A percentile compares a stretch with the other conserved stretches of the same genome.
Evolutionary conservation across 1,140 invertebrate genomes (phyloP).

Genomic region (Drosophila leontia): DNA sequence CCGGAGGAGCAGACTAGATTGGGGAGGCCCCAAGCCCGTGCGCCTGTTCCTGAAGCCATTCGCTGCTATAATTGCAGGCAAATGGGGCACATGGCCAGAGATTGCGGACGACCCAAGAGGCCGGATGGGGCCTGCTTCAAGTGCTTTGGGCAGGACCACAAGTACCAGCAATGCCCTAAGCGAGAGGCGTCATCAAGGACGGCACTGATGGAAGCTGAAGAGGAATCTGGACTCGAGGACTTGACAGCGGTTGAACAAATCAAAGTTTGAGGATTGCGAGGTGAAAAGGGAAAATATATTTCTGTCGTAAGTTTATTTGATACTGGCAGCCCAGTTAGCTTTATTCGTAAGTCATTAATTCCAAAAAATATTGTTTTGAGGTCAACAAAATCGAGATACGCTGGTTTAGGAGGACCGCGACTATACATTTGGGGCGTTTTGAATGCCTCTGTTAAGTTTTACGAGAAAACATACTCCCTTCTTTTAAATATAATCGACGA

Average conservation of each 20-base stretch:
- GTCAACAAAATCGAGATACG: not conserved
- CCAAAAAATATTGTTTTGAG: not conserved
- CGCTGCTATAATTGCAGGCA: constrained; percentile 2
- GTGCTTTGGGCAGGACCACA: not conserved
- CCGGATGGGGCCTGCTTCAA: constrained; percentile 19
- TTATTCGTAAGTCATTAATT: constrained; percentile 5
- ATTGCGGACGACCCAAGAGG: not conserved
- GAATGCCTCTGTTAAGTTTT: not conserved
- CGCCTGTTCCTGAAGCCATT: not conserved
- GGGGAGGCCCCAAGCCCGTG: too few relatives aligned
- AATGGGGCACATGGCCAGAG: not conserved
- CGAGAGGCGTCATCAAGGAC: not conserved
- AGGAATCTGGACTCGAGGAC: not conserved
- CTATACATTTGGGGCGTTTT: not conserved
- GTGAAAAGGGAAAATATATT: constrained; percentile 9
- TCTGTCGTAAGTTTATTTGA: not conserved
- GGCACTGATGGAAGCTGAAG: not conserved
- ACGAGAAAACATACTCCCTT: not conserved
- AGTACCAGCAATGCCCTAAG: not conserved
- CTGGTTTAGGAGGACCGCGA: not conserved
- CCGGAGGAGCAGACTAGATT: not conserved
- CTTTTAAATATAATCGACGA: not conserved
- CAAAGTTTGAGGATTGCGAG: not conserved
- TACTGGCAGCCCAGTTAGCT: constrained; percentile 1
- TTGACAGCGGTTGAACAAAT: not conserved